Base-by-base conservation (phyloP, 2,888 invertebrate genomes). In the Oscheius onirici region DNA sequence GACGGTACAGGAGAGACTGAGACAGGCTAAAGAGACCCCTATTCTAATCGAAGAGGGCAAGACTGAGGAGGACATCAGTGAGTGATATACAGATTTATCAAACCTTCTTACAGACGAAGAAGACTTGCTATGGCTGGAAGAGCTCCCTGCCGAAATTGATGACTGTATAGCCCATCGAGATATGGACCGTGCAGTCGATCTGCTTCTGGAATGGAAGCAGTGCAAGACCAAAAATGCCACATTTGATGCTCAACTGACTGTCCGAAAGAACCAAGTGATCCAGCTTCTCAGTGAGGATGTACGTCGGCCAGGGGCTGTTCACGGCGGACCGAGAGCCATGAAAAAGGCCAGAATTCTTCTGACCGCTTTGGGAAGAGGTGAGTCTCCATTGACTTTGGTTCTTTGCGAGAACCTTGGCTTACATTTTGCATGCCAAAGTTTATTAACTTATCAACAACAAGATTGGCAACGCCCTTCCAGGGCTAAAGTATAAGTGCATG, bases 131-230 rank as follows among this genome's bases (percentile, higher is more conserved):
- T 86, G 85, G 84, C 75, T 85, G 20, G 75, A 77, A 6, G 86
- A 81, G 49, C 63, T 86, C n/a, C 80, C 83, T 6, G 83, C 83
- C 6, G 86, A 86, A 55, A 55, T 86, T 22, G 86, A 86, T 43
- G 86, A 84, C 41, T 84, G 83, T 41, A 82, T 86, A 52, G 82
- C 84, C 1, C 83, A 85, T 65, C 74, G 85, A 24, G 85, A 85
- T 49, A 71, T 85, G 61, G 85, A 84, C 22, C 76, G 82, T 49
- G 81, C 86, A n/a, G 86, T 87, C 0, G 86, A 86, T n/a, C 72
- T 85, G 71, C 77, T 86, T 24, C 73, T 80, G 34, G 86, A 86
- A 71, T 86, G 85, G 83, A 86, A 87, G 66, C 76, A 80, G 22
- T 80, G 80, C 60, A 71, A 76, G 8, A 82, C 83, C 20, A 82